Evolutionary conservation across 2,888 invertebrate species (phyloP), one percentile per base, ranked within the genome.

Genomic region (Dryobota labecula): DNA sequence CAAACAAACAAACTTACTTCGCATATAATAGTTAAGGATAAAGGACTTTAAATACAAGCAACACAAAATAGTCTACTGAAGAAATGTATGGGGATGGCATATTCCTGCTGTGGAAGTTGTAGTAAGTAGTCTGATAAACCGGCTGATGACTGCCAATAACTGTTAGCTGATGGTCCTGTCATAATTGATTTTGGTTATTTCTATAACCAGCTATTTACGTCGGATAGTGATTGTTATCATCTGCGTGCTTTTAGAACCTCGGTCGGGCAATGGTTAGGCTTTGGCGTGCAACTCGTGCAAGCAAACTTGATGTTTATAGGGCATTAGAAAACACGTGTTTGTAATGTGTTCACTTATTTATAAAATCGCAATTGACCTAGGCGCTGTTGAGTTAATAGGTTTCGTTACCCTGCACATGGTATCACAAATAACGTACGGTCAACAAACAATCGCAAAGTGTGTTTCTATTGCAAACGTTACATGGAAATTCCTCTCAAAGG

Each of bases 381-480:
- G 62, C 45, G 33, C 47, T 82, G 74, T 87, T 85, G 58, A 54
- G 68, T 58, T 68, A 76, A 67, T 60, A 53, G 47, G 53, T 58
- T 63, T 49, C 36, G 27, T 47, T 73, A 45, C 24, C 18, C 57
- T 30, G 43, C 36, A 49, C 47, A 61, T 38, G 18, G 62, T 30
- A 36, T 6, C 45, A 38, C 66, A 13, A 30, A 51, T 43, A 20
- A 27, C 33, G 30, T 60, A 38, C 24, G 38, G 24, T 45, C 33
- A 69, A 57, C 64, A 64, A 61, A 64, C 6, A 51, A 38, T 45
- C n/a, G 58, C 51, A 24, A 13, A 53, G 30, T 66, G 30, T 43
- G 20, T 49, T 47, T 43, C 27, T 47, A 36, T 45, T 57, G 49
- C 36, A 41, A 38, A 47, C 53, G 11, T 53, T 56, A 63, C 71